phyloP scores from a whole-genome alignment of 2,888 invertebrate species.

The Drosophila leonis region DNA sequence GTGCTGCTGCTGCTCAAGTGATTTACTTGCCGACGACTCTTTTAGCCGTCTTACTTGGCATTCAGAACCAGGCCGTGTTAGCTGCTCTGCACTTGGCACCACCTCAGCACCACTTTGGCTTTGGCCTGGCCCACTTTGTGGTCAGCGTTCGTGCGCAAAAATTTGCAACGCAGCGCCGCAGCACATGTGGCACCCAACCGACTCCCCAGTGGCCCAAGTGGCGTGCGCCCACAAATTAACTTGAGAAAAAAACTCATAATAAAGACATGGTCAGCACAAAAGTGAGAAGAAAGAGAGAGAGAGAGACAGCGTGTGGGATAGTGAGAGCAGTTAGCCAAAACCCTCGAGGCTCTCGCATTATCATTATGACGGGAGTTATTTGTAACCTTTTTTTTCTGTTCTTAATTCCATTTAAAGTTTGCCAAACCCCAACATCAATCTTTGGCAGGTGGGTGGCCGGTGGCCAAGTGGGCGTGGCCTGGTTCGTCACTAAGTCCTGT shows the following conservation, averaged over 20 bases:
- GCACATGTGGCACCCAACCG: conserved; percentile 39
- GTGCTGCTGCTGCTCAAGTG: conserved; percentile 65
- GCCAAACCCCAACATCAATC: conserved; percentile 73
- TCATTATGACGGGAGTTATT: conserved; percentile 56
- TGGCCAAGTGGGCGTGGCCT: conserved; percentile 17
- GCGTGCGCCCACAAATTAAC: conserved; percentile 74
- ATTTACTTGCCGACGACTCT: conserved; percentile 71
- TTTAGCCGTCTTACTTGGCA: conserved; percentile 72
- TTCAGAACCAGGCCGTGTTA: conserved; percentile 62
- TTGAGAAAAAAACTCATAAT: conserved; percentile 63
- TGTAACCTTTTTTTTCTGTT: conserved; percentile 46
- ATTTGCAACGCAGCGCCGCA: conserved; percentile 60
- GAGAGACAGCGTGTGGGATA: neutral
- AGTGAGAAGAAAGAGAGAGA: neutral
- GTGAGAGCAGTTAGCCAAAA: neutral
- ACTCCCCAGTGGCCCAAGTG: conserved; percentile 40
- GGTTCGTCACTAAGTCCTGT: neutral
- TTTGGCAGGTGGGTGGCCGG: conserved; percentile 36
- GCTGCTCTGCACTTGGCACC: conserved; percentile 2
- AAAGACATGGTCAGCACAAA: conserved; percentile 79
- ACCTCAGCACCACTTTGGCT: conserved; percentile 48
- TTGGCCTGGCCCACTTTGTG: conserved; percentile 45
- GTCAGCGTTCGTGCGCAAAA: conserved; percentile 77
- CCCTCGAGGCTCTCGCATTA: conserved; percentile 34
- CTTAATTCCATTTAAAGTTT: conserved; percentile 74